Conservation (phyloP, 2,888 invertebrate genomes). For the Hydroisotoma schaefferi region DNA sequence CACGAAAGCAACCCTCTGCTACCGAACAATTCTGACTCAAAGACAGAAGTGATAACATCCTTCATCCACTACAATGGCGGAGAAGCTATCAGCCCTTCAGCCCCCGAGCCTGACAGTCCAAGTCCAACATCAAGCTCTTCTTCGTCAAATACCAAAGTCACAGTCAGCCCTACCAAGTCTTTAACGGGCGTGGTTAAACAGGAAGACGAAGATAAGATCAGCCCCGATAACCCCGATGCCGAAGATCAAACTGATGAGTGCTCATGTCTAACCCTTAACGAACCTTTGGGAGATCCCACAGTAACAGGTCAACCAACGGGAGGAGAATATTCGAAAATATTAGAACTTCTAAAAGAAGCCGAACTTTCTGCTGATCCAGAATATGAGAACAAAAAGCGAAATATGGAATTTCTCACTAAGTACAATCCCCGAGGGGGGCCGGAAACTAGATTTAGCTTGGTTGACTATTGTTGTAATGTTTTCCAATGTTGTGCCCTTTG, state of each 20-base stretch:
- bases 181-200: too few species aligned
- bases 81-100: not conserved
- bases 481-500: slow-evolving; percentile 9
- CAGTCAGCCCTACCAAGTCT: not conserved
- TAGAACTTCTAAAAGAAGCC: slow-evolving; percentile 8
- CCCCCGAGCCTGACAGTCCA: too few species aligned
- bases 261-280: not conserved
- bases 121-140: too few species aligned
- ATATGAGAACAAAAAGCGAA: not conserved
- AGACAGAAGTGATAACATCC: not conserved
- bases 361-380: slow-evolving; percentile 6
- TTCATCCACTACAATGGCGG: not conserved
- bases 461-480: slow-evolving; percentile 8
- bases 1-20: too few species aligned
- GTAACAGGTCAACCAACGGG: slow-evolving; percentile 1
- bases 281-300: not conserved
- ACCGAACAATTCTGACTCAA: not conserved
- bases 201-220: not conserved
- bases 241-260: slow-evolving; percentile 8
- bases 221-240: not conserved
- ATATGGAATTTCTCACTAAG: slow-evolving; percentile 6
- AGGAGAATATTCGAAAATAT: slow-evolving; percentile 9
- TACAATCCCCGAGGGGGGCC: slow-evolving; percentile 6
- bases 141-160: too few species aligned
- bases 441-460: not conserved